Evolutionary conservation across 1,140 invertebrate species (phyloP).

Genomic region (Plodia interpunctella): DNA sequence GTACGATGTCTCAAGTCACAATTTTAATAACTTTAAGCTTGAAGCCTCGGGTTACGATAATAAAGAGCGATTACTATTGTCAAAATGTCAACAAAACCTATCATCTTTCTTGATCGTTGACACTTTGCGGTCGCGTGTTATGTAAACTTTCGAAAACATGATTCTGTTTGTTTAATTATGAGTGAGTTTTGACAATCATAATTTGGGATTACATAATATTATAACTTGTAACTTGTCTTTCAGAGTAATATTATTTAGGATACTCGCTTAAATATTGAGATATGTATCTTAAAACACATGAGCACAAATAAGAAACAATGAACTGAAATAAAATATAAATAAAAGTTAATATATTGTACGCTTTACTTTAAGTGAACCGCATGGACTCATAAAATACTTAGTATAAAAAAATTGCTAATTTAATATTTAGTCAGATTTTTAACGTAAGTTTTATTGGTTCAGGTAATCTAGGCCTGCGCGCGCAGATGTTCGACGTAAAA

Average conservation of each 20-base stretch:
- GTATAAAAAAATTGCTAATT: too few species aligned
- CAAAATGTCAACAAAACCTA: constrained; percentile 5
- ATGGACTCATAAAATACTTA: too few species aligned
- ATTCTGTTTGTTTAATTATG: not conserved
- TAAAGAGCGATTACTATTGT: constrained; percentile 2
- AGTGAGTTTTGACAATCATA: not conserved
- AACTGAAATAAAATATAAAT: too few species aligned
- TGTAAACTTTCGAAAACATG: not conserved
- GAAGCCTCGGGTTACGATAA: not conserved
- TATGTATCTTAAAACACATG: too few species aligned
- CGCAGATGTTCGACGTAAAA: too few species aligned
- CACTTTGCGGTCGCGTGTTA: not conserved
- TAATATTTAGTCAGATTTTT: too few species aligned
- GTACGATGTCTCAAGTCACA: not conserved
- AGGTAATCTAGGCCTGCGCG: too few species aligned
- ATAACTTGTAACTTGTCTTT: not conserved
- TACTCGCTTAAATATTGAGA: too few species aligned
- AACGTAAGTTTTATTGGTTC: not conserved
- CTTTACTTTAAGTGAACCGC: too few species aligned
- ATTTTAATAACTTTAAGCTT: not conserved
- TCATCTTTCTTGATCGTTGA: not conserved
- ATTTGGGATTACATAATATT: not conserved
- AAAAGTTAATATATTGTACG: too few species aligned
- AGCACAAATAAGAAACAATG: too few species aligned
- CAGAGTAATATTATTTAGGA: too few species aligned